Base-by-base conservation (phyloP, 2,113 vertebrate genomes). In the Sapayoa aenigma region DNA sequence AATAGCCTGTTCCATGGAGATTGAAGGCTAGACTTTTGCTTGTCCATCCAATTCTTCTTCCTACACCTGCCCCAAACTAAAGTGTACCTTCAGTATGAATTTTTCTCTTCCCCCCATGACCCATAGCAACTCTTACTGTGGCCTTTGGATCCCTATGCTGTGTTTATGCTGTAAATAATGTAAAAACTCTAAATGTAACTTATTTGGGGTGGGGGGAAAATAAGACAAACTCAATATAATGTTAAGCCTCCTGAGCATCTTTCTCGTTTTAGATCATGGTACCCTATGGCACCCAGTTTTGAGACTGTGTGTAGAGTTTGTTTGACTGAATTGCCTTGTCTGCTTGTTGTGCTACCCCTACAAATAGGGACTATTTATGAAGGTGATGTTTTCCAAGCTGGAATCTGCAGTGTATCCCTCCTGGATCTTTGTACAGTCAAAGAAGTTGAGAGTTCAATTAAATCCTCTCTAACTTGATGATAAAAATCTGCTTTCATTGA, bases 181-280 rank as follows among this genome's bases (percentile, higher is more conserved):
- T 22, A 35, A 46, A 71, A 87, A 6, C 5, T 75, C 6, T 79
- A 60, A 69, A n/a, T 35, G 12, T 24, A 30, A 47, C 2, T 73
- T 31, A 12, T 6, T 15, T 0, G 2, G 7, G 1, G 5, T 2
- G 25, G 33, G 31, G 25, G 12, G 6, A 14, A 44, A 41, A 47
- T n/a, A n/a, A 42, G 35, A 77, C 14, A 84, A 41, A 65, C 31
- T 81, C 46, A 10, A 2, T 8, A 6, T 12, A 11, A 28, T 47
- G 6, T 30, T 69, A 37, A 77, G 20, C 9, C 21, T 72, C 5
- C 8, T 27, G 27, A 63, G 4, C 49, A 4, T 46, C 50, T 84
- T 96, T 92, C 41, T 81, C 28, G 25, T 81, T 94, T 91, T 89
- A 92, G 8, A 11, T 56, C 19, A 86, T 33, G 49, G 49, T 86